Evolutionary conservation across 1,140 invertebrate genomes (phyloP), one percentile per base, ranked within the genome.

Genomic region (Drosophila carrolli): DNA sequence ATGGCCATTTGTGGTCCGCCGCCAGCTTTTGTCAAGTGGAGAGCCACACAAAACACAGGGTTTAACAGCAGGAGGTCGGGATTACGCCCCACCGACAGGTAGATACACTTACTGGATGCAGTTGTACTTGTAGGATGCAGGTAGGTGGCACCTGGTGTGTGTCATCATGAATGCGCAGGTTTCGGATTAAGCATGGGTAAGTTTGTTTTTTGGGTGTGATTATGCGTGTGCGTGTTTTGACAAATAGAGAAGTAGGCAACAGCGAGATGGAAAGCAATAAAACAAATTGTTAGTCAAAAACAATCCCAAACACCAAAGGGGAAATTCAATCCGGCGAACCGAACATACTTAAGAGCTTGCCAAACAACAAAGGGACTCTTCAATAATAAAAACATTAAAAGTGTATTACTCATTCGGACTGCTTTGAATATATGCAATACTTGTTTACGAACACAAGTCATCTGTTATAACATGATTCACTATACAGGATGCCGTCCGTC

Each of bases 81-180:
- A 38, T 8, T 27, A 58, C n/a, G 50, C 11, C 48, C 44, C 35
- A 59, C 14, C 11, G 14, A 23, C 47, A 67, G 44, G 54, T 67
- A 58, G 29, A 19, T 80, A 93, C 92, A 95, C 95, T 95, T 94
- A 95, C 95, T 95, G 95, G 93, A 95, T 93, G 91, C 95, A 95
- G 89, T 94, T 93, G 90, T 95, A 94, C 92, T 93, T 94, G 93
- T 95, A 95, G 93, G 93, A 93, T 80, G 95, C 94, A 92, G 93
- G 93, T 85, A 94, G 93, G 75, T 93, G 92, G 89, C 93, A 94
- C 93, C 95, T 95, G 77, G 65, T 38, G 55, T 43, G 55, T 54
- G 50, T 72, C 81, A 41, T 84, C 84, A 75, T 78, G 81, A 83
- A 86, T 76, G 79, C 65, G 93, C 92, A 91, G 48, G 78, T 71